Evolutionary conservation across 2,797 vertebrate species (phyloP), one percentile per base, ranked within the genome.

Genomic region (Cirrhinus molitorella): DNA sequence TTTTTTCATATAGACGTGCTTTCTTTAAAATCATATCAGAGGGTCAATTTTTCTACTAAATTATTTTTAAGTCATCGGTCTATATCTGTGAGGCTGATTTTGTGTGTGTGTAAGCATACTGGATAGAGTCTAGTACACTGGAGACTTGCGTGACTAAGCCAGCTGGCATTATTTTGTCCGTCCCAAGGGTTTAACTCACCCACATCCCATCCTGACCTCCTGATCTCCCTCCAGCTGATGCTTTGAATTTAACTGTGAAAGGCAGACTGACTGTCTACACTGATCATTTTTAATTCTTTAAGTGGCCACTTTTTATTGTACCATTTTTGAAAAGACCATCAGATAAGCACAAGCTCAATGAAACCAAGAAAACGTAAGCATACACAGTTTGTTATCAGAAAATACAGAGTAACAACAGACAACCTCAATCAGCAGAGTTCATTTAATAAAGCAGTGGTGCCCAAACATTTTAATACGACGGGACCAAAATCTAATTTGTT

Each of bases 121-220:
- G 31, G 43, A 65, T 51, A 63, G 40, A 73, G 57, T 81, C 31
- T 34, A 17, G 28, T 37, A 0, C 55, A 81, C 55, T 63, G 57
- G 53, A 63, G 68, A 66, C 49, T 73, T 84, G 68, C 59, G 59
- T 84, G 76, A 84, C 80, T 81, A 51, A 81, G 80, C 80, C 83
- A 84, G 59, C 59, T 80, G 77, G 49, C 68, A 84, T 80, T 43
- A 63, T 84, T 74, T 66, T 45, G 45, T 49, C 49, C 6, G 43
- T 74, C 83, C 76, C 47, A 45, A 23, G 47, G 68, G 45, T 73
- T 81, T 81, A 81, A 81, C 21, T 63, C 28, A 1, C 3, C 17
- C 79, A 71, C 19, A 61, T 11, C 55, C 61, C 47, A 31, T 53
- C 45, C 68, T 61, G 43, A 14, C 68, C 68, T 51, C 43, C 40